Percentiles rank a stretch among this genome's conserved stretches.
These are phyloP conservation scores for Aricia agestis DNA, from an alignment of 1,140 invertebrate genomes.

Conservation along the genomic window DNA sequence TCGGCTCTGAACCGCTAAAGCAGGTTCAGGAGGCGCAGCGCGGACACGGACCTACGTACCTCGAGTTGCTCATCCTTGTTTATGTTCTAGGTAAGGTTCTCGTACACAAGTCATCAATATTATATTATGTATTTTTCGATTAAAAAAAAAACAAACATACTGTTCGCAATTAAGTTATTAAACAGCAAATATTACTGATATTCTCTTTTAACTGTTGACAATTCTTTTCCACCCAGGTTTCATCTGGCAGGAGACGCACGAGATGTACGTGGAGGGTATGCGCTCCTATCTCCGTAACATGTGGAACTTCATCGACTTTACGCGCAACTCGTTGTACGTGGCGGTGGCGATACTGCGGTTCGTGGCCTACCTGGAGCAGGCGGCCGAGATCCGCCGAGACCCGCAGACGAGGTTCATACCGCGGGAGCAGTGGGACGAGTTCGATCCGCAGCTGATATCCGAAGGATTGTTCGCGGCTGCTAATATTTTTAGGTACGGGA, in stretches of 20 bases:
- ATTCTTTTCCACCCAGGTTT: conserved; percentile 79
- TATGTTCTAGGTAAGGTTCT: conserved; percentile 88
- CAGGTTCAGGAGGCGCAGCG: conserved; percentile 79
- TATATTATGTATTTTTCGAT: too few species aligned
- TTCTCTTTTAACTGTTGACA: too few species aligned
- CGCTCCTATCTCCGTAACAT: conserved; percentile 90
- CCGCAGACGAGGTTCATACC: conserved; percentile 83
- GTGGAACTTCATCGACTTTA: conserved; percentile 98
- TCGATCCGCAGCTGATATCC: conserved; percentile 95
- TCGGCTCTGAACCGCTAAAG: conserved; percentile 82
- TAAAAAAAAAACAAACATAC: too few species aligned
- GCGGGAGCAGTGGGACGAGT: conserved; percentile 92
- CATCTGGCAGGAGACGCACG: conserved; percentile 93
- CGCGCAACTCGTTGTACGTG: conserved; percentile 90
- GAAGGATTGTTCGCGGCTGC: conserved; percentile 96
- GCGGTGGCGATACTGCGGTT: conserved; percentile 85
- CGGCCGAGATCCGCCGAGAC: conserved; percentile 80
- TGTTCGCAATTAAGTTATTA: background rate
- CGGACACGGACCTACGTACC: conserved; percentile 85
- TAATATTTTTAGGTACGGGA: conserved; percentile 87
- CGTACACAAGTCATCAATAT: too few species aligned
- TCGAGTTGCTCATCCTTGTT: conserved; percentile 86
- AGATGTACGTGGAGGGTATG: conserved; percentile 91
- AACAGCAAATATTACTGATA: too few species aligned
- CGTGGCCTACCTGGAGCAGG: conserved; percentile 87